These are phyloP conservation scores for Drosophila asahinai DNA, from an alignment of 1,140 invertebrate genomes.

Conservation along the genomic window DNA sequence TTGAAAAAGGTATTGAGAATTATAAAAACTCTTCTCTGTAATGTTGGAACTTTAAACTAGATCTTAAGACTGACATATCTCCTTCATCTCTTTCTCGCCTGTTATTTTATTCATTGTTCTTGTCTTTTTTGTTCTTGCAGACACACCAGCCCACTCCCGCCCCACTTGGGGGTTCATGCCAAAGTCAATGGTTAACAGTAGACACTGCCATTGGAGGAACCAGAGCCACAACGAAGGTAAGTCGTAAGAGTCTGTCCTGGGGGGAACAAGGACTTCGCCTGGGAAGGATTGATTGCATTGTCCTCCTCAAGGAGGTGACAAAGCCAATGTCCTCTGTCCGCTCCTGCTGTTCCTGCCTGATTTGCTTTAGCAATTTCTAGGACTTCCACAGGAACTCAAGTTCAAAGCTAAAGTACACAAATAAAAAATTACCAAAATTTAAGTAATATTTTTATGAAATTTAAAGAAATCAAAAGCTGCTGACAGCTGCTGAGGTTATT, in stretches of 20 bases:
- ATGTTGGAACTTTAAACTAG: too few relatives aligned
- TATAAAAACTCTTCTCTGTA: too few relatives aligned
- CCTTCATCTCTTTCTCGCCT: background rate
- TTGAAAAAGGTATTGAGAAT: too few relatives aligned
- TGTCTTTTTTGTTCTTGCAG: background rate
- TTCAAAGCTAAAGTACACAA: conserved; percentile 1
- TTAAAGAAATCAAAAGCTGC: too few relatives aligned
- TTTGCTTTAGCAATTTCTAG: conserved; percentile 22
- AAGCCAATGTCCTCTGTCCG: conserved; percentile 17
- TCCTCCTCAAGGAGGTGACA: conserved; percentile 18
- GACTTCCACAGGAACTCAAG: conserved; percentile 13
- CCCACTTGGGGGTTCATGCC: conserved; percentile 2
- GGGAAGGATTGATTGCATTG: background rate
- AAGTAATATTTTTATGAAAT: too few relatives aligned
- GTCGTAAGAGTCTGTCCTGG: conserved; percentile 1
- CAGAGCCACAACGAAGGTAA: conserved; percentile 37
- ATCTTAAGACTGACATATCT: too few relatives aligned
- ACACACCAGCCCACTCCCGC: background rate
- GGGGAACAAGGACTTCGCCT: background rate
- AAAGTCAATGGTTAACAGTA: conserved; percentile 19
- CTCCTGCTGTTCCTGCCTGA: background rate
- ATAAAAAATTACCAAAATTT: too few relatives aligned
- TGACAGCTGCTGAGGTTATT: background rate
- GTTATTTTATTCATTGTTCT: background rate
- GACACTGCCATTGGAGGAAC: conserved; percentile 25